phyloP scores from a whole-genome alignment of 2,113 vertebrate species.

The Ammodytes dubius region DNA sequence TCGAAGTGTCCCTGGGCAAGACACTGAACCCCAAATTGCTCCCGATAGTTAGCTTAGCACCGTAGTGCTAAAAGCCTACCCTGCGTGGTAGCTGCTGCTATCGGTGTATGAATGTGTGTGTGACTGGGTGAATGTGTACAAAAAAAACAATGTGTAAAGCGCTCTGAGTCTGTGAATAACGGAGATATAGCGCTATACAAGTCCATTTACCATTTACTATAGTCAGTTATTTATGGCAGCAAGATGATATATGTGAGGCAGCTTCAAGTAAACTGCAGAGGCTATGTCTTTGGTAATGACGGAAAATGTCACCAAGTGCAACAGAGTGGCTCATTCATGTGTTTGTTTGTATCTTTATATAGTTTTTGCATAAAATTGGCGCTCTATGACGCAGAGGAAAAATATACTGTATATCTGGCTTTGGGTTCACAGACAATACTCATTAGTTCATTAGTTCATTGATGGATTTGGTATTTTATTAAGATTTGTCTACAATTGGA shows the following conservation, averaged over 20 bases:
- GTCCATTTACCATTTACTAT: no score
- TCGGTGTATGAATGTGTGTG: no score
- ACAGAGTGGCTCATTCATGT: neutral
- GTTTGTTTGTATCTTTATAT: neutral
- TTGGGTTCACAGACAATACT: neutral
- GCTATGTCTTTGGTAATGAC: neutral
- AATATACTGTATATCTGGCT: neutral
- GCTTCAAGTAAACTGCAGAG: neutral
- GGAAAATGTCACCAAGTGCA: neutral
- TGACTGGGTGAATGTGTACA: no score
- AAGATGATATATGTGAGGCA: neutral
- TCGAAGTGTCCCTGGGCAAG: no score
- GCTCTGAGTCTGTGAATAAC: no score
- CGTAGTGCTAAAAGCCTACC: no score
- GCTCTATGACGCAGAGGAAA: neutral
- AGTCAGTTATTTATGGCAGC: neutral
- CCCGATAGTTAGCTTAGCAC: no score
- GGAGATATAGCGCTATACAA: no score
- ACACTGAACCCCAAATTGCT: no score
- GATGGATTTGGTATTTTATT: neutral
- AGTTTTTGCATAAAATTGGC: neutral
- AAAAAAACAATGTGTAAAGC: no score
- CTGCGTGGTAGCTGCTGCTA: no score
- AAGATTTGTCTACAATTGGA: neutral
- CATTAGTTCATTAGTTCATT: neutral